Percentiles rank a stretch among this genome's conserved stretches.
Evolutionary conservation across 2,888 invertebrate species (phyloP).

Genomic region (Shargacucullia verbasci): DNA sequence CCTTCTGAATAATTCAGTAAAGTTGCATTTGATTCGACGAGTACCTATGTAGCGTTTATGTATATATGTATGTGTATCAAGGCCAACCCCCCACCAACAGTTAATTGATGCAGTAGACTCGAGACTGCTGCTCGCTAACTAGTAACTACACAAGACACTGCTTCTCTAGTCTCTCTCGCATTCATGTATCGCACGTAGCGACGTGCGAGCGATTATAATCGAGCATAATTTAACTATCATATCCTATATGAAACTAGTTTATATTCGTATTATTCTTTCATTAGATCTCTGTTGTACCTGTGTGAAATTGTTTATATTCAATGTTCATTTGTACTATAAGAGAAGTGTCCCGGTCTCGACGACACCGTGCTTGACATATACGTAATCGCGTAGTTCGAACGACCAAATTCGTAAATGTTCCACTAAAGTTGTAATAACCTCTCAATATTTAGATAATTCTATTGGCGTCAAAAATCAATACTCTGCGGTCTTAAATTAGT

Average conservation of each 20-base stretch:
- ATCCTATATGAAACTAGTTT: slow-evolving; percentile 87
- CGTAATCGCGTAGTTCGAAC: slow-evolving; percentile 79
- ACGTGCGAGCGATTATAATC: slow-evolving; percentile 80
- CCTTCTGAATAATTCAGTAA: slow-evolving; percentile 61
- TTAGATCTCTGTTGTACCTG: slow-evolving; percentile 89
- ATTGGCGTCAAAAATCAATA: slow-evolving; percentile 81
- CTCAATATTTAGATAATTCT: slow-evolving; percentile 76
- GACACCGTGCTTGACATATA: slow-evolving; percentile 76
- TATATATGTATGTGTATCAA: slow-evolving; percentile 71
- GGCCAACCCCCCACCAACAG: slow-evolving; percentile 83
- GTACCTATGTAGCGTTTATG: slow-evolving; percentile 66
- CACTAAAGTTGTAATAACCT: slow-evolving; percentile 73
- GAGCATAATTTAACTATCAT: slow-evolving; percentile 87
- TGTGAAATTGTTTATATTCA: slow-evolving; percentile 85
- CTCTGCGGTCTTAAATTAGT: slow-evolving; percentile 87
- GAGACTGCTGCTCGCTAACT: slow-evolving; percentile 78
- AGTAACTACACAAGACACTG: slow-evolving; percentile 80
- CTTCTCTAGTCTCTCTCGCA: slow-evolving; percentile 88
- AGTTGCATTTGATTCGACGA: slow-evolving; percentile 74
- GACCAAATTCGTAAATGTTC: slow-evolving; percentile 81
- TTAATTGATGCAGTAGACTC: slow-evolving; percentile 89
- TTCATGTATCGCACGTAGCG: slow-evolving; percentile 76
- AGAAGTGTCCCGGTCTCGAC: slow-evolving; percentile 78
- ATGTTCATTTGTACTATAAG: slow-evolving; percentile 83
- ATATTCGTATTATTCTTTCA: slow-evolving; percentile 88